Evolutionary conservation across 2,888 invertebrate genomes (phyloP).

Genomic region (Drosophila birchii): DNA sequence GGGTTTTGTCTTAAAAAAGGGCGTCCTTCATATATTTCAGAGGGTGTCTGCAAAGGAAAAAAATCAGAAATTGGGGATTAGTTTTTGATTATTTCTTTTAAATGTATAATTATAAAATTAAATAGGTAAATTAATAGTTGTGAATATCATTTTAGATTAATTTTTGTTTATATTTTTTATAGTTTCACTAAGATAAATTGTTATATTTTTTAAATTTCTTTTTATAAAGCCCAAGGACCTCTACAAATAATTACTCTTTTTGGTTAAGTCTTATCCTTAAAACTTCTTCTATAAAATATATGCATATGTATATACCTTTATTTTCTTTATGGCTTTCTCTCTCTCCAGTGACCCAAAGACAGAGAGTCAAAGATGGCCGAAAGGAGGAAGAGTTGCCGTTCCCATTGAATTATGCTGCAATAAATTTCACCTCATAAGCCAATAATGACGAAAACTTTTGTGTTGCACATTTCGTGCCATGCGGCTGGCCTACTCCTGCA

Average conservation of each 20-base stretch:
- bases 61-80: background rate
- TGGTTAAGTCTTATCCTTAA: background rate
- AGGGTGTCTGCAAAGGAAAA: constrained; percentile 19
- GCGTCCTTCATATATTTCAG: constrained; percentile 15
- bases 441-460: constrained; percentile 80
- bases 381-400: constrained; percentile 1
- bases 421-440: constrained; percentile 80
- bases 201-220: background rate
- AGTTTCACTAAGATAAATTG: background rate
- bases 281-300: background rate
- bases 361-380: constrained; percentile 2
- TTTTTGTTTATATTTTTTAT: background rate
- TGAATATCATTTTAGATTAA: no score
- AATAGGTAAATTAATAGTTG: background rate
- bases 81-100: background rate
- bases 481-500: constrained; percentile 28
- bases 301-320: background rate
- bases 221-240: background rate
- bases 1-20: constrained; percentile 23
- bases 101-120: background rate
- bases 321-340: background rate
- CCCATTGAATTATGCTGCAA: constrained; percentile 76
- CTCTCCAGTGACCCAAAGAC: constrained; percentile 23
- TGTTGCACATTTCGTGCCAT: constrained; percentile 72
- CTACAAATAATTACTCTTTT: background rate